phyloP scores from a whole-genome alignment of 2,888 invertebrate genomes.

The Acanthosepion lycidas region DNA sequence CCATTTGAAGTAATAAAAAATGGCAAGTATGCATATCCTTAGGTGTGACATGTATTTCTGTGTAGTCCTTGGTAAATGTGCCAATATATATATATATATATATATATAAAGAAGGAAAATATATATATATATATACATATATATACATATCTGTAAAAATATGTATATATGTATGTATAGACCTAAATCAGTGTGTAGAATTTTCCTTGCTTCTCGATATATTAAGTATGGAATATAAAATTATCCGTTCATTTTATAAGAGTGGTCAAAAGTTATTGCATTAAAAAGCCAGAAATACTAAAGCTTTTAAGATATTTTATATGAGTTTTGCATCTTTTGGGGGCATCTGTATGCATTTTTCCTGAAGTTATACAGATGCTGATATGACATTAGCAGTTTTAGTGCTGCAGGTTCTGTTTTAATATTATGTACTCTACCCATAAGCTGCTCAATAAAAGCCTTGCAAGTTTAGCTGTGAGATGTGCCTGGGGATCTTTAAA shows the following conservation, averaged over 20 bases:
- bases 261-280: background rate
- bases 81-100: background rate
- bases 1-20: no score
- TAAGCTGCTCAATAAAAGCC: background rate
- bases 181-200: background rate
- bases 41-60: no score
- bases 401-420: background rate
- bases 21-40: no score
- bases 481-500: background rate
- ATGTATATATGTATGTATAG: background rate
- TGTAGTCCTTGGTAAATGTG: no score
- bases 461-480: background rate
- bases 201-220: background rate
- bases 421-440: background rate
- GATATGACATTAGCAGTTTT: background rate
- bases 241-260: background rate
- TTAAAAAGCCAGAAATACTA: background rate
- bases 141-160: background rate
- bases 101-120: no score
- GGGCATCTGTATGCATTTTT: background rate
- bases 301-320: background rate
- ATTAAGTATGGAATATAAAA: background rate
- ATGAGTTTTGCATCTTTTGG: background rate
- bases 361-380: background rate
- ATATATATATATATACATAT: background rate